Percentiles rank a stretch among this genome's conserved stretches.
phyloP scores from a whole-genome alignment of 2,888 invertebrate genomes.

The Sturmia bella region DNA sequence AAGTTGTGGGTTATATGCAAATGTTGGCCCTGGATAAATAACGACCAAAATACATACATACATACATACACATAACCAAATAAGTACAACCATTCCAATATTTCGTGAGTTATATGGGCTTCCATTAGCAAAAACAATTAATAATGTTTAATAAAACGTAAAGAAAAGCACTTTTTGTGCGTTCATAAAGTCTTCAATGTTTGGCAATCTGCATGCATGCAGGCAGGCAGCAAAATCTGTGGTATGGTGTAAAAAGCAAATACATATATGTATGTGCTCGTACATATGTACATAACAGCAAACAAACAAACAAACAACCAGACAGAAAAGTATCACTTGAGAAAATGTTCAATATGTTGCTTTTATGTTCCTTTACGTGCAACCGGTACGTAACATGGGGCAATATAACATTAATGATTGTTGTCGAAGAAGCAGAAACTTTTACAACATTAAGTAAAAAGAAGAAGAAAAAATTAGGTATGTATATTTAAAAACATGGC shows the following conservation, averaged over 20 bases:
- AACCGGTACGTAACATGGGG: conserved; percentile 28
- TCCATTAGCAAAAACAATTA: too few relatives aligned
- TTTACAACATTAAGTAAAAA: conserved; percentile 31
- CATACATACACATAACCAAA: background rate
- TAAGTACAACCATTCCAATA: too few relatives aligned
- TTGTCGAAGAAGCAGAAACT: conserved; percentile 51
- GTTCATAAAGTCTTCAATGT: conserved; percentile 15
- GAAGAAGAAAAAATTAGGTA: conserved; percentile 4
- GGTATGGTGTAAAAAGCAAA: conserved; percentile 50
- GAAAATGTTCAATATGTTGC: conserved; percentile 54
- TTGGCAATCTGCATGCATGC: conserved; percentile 1
- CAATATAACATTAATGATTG: conserved; percentile 52
- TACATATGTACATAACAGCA: too few relatives aligned
- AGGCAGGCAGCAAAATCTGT: background rate
- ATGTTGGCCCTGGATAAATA: too few relatives aligned
- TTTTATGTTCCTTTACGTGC: background rate
- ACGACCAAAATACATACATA: background rate
- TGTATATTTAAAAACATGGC: background rate
- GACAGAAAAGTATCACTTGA: conserved; percentile 61
- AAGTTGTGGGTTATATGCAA: too few relatives aligned
- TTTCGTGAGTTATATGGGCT: too few relatives aligned
- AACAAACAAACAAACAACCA: conserved; percentile 50
- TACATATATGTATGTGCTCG: too few relatives aligned
- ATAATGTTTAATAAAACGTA: background rate
- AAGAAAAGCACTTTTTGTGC: background rate